Evolutionary conservation across 2,113 vertebrate species (phyloP), one percentile per base, ranked within the genome.

Genomic region (Bubo bubo): DNA sequence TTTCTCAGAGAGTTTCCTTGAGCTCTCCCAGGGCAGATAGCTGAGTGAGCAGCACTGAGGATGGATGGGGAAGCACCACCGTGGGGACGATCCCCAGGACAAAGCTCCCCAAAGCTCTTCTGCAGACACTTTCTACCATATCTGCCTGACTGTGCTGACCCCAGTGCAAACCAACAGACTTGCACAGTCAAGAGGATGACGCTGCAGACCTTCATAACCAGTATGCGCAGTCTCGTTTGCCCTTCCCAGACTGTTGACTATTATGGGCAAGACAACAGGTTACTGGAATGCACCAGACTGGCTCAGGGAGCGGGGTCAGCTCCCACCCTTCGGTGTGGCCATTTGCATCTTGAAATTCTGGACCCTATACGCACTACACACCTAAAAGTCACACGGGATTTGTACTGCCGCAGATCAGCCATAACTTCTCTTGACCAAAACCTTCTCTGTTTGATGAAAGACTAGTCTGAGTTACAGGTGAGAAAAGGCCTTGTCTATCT

Each of bases 141-240:
- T 6, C 10, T 41, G 24, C 26, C 47, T 52, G 28, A 53, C 39
- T 37, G 37, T 24, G 16, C 27, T 21, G 7, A 55, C 28, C 21
- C 20, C 55, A 53, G 34, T 12, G 56, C 19, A 84, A 88, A 84
- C 50, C 49, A 77, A 39, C 2, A 1, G 23, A 67, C 32, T 16
- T 13, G 4, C 0, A 0, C 24, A 19, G 28, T 58, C 49, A 52
- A 41, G 3, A 5, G 24, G 34, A 35, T 35, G 30, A 37, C 17
- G 8, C 16, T 24, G 34, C 50, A 80, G n/a, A 59, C 50, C 30
- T 21, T 79, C 50, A 64, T 24, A 55, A 59, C 39, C 68, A 59
- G n/a, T 30, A 14, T 15, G 24, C 4, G 56, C 18, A 30, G 34
- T 32, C 16, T 73, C 2, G 1, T 66, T 87, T 73, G 35, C 24